These are phyloP conservation scores for Hydra vulgaris DNA, from an alignment of 30 jellyfish, hydroid and myxozoan genomes.

Conservation along the genomic window DNA sequence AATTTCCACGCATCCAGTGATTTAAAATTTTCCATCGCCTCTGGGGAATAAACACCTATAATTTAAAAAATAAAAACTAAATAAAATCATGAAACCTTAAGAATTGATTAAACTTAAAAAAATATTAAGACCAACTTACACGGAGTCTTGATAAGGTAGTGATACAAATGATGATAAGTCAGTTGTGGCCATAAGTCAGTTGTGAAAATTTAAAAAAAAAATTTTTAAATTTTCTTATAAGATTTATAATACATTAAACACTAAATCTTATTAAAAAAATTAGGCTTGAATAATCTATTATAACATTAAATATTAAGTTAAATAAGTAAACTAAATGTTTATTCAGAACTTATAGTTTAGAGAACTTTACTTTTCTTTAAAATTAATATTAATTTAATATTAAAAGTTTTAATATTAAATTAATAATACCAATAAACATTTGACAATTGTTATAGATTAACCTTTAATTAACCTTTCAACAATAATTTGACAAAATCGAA, in stretches of 20 bases:
- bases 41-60: slow-evolving; percentile 13
- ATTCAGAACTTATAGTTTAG: not conserved
- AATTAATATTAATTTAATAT: too few relatives aligned
- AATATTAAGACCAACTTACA: not conserved
- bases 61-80: not conserved
- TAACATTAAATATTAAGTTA: not conserved
- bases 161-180: slow-evolving; percentile 13
- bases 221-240: not conserved
- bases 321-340: not conserved
- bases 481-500: not conserved
- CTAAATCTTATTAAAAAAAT: not conserved
- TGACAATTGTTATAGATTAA: not conserved
- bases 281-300: not conserved
- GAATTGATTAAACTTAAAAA: not conserved
- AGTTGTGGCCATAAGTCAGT: not conserved
- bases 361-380: not conserved
- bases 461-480: not conserved
- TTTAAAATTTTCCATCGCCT: slow-evolving; percentile 20
- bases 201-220: not conserved
- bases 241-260: not conserved
- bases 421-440: not conserved
- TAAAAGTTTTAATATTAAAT: not conserved
- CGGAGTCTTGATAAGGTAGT: slow-evolving; percentile 19
- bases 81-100: not conserved
- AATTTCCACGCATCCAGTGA: slow-evolving; percentile 13